Evolutionary conservation across 2,888 invertebrate species (phyloP).

Genomic region (Pyrocoelia pectoralis): DNA sequence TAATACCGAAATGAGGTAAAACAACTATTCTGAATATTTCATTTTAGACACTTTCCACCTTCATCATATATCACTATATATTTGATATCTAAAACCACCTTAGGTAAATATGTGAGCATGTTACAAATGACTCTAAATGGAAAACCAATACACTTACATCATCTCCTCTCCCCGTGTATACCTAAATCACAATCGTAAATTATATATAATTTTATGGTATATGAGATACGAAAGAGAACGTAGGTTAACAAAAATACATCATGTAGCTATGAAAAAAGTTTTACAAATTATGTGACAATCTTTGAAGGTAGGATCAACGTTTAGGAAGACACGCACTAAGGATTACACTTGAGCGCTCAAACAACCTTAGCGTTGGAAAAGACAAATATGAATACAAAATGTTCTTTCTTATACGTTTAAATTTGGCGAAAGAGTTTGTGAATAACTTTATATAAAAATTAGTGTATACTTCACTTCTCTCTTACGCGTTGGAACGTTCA

Average conservation of each 20-base stretch:
- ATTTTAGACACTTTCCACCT: neutral
- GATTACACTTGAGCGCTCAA: slow-evolving; percentile 11
- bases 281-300: slow-evolving; percentile 3
- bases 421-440: too few species aligned
- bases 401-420: too few species aligned
- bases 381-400: slow-evolving; percentile 9
- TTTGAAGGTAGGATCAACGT: slow-evolving; percentile 4
- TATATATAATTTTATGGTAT: too few species aligned
- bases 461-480: too few species aligned
- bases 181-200: too few species aligned
- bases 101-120: neutral
- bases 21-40: too few species aligned
- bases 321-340: slow-evolving; percentile 1
- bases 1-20: too few species aligned
- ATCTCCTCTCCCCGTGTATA: neutral
- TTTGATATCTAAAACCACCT: neutral
- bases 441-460: too few species aligned
- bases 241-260: neutral
- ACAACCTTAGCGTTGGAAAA: neutral
- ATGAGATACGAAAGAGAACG: too few species aligned
- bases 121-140: neutral
- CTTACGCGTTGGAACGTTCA: too few species aligned
- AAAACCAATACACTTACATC: neutral
- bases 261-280: neutral
- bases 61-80: neutral